These are phyloP conservation scores for Neoaliturus tenellus DNA, from an alignment of 2,888 invertebrate genomes.

Conservation along the genomic window DNA sequence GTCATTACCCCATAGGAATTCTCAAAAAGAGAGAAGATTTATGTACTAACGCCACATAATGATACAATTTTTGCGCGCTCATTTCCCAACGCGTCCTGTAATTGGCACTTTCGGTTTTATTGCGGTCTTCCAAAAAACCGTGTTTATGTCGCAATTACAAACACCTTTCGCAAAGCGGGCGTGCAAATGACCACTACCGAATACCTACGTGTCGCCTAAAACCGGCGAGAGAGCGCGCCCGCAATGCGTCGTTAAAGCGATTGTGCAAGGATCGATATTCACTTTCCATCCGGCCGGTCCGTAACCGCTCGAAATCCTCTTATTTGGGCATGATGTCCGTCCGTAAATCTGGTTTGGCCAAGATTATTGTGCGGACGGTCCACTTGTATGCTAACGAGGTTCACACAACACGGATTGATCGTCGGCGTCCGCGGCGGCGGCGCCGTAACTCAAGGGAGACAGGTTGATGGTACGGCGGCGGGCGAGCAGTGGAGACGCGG, in stretches of 20 bases:
- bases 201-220: neutral
- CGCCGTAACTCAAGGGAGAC: neutral
- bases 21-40: neutral
- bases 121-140: slow-evolving; percentile 9
- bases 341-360: slow-evolving; percentile 1
- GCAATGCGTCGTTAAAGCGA: neutral
- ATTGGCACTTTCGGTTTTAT: slow-evolving; percentile 13
- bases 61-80: neutral
- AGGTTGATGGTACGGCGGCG: slow-evolving; percentile 9
- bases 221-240: neutral
- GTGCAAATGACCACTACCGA: neutral
- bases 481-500: neutral
- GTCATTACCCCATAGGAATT: slow-evolving; percentile 25
- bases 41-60: neutral
- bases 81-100: neutral
- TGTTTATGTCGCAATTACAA: slow-evolving; percentile 30
- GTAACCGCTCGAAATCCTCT: slow-evolving; percentile 39
- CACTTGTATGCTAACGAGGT: slow-evolving; percentile 35
- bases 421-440: neutral
- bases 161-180: neutral
- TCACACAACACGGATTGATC: slow-evolving; percentile 10
- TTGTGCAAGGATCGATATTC: slow-evolving; percentile 30
- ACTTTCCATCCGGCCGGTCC: neutral
- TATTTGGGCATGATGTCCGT: slow-evolving; percentile 26
- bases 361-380: slow-evolving; percentile 15